Base-by-base conservation (phyloP, 2,888 invertebrate genomes). In the Agrotis segetum region DNA sequence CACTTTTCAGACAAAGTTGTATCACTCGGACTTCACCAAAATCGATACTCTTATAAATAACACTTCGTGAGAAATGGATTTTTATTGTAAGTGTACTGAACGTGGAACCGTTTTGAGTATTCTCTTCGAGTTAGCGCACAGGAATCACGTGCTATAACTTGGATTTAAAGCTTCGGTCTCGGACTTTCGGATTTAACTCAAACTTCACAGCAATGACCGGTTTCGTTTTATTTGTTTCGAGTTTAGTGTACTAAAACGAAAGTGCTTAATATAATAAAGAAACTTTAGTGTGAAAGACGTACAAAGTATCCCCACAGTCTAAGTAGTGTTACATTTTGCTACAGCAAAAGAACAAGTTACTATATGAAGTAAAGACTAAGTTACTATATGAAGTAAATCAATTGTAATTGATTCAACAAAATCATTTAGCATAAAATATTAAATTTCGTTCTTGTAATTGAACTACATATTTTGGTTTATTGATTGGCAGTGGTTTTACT, bases 181-280 rank as follows among this genome's bases (percentile, higher is more conserved):
- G 58, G 66, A 71, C 65, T 79, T 67, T 46, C 44, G 67, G 73
- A 73, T 84, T 79, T 72, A 71, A 79, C 62, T 74, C 61, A 74
- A 82, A 79, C 69, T 82, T 70, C 21, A 59, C 56, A 53, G 60
- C 29, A 77, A 64, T 71, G 75, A 73, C 71, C 66, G 55, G 65
- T 72, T 79, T 77, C 40, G 46, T 79, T 84, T 81, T 75, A 73
- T 75, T 83, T 83, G 74, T 83, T 77, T 67, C 50, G 60, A 77
- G 73, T 77, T 76, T 67, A 56, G 60, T 69, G 49, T 70, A 61
- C 65, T 71, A 66, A 67, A 71, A 77, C 46, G 52, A 67, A 64
- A 66, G 66, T 65, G 63, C 68, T 78, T 73, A 67, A 69, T 64
- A 59, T 67, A 67, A 66, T 83, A 58, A 75, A 61, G 19, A 74